Percentiles rank a stretch among this genome's conserved stretches.
These are phyloP conservation scores for Pteronotus mesoamericanus DNA, from an alignment of 2,797 vertebrate genomes.

Conservation along the genomic window DNA sequence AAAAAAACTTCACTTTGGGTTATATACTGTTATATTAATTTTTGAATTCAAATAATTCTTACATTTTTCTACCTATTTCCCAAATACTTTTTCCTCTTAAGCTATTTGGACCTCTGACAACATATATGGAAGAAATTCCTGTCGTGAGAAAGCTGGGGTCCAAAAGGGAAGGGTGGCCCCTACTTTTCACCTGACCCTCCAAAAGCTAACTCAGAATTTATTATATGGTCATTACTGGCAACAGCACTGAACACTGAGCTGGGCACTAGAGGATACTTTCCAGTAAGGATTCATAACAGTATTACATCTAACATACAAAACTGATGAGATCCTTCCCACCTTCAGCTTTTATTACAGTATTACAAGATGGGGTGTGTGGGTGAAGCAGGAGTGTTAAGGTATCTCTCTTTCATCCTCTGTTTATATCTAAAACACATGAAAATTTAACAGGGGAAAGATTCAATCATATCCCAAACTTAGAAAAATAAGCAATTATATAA, in stretches of 20 bases:
- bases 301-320: neutral
- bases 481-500: neutral
- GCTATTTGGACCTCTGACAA: neutral
- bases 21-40: neutral
- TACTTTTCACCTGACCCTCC: neutral
- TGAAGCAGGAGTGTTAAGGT: neutral
- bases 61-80: neutral
- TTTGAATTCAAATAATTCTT: neutral
- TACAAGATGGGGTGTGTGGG: neutral
- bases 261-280: neutral
- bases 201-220: neutral
- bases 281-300: neutral
- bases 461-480: neutral
- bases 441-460: neutral
- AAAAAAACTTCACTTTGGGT: neutral
- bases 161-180: neutral
- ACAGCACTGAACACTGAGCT: neutral
- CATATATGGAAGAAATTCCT: neutral
- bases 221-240: neutral
- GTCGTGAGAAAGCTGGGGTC: neutral
- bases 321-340: neutral
- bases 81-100: neutral
- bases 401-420: neutral
- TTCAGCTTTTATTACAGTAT: neutral
- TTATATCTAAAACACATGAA: neutral